These are phyloP conservation scores for Zaprionus lineosus DNA, from an alignment of 2,888 invertebrate species.

Conservation along the genomic window DNA sequence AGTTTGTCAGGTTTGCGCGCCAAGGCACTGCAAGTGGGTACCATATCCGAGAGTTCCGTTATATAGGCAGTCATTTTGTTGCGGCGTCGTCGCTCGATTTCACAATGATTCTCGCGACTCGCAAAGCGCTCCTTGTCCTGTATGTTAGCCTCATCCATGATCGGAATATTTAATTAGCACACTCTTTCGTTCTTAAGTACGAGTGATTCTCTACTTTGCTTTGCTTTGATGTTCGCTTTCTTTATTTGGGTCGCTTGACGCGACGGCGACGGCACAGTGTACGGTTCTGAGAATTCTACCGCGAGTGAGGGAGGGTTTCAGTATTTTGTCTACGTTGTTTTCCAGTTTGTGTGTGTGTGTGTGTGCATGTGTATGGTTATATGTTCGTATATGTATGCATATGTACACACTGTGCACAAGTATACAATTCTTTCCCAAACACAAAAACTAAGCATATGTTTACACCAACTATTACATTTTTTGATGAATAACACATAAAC, in stretches of 20 bases:
- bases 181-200: slow-evolving; percentile 31
- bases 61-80: slow-evolving; percentile 99
- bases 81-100: slow-evolving; percentile 98
- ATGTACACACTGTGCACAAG: slow-evolving; percentile 29
- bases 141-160: slow-evolving; percentile 95
- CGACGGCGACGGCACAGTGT: slow-evolving; percentile 48
- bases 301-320: slow-evolving; percentile 54
- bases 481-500: not conserved
- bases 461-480: slow-evolving; percentile 18
- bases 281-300: slow-evolving; percentile 48
- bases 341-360: slow-evolving; percentile 20
- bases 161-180: slow-evolving; percentile 67
- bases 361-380: slow-evolving; percentile 6
- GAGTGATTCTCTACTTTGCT: slow-evolving; percentile 42
- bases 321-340: slow-evolving; percentile 72
- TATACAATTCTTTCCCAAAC: slow-evolving; percentile 12
- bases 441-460: slow-evolving; percentile 16
- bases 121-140: slow-evolving; percentile 99
- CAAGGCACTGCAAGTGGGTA: slow-evolving; percentile 98
- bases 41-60: slow-evolving; percentile 99
- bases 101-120: slow-evolving; percentile 98
- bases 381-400: too few relatives aligned
- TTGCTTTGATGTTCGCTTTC: slow-evolving; percentile 55
- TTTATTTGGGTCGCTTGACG: slow-evolving; percentile 74
- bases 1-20: slow-evolving; percentile 99